Evolutionary conservation across 2,888 invertebrate species (phyloP), one percentile per base, ranked within the genome.

Genomic region (Malthinus seriepunctatus): DNA sequence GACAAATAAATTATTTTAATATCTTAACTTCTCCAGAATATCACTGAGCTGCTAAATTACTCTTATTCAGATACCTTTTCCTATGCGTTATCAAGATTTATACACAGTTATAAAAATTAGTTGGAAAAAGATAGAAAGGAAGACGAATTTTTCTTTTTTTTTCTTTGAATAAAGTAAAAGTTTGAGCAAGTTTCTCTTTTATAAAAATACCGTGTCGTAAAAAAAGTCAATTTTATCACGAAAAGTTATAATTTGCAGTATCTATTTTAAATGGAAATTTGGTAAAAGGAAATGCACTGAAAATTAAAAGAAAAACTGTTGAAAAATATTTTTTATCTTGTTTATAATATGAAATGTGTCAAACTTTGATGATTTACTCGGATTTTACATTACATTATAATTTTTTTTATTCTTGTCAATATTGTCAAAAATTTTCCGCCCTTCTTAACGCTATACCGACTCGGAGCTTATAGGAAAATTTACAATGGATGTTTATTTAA

Each of bases 1-100:
- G 62, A 59, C 62, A 53, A 38, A 62, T 62, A 62, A 62, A 62
- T 56, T 59, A 62, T 62, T 62, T 62, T 62, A 60, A 62, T 62
- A 56, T 62, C 59, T 56, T 53, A 62, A 60, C 55, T 62, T 62
- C 50, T 50, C 49, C 49, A 45, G 45, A 59, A 50, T 53, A 53
- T 50, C 56, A 51, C 47, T 53, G 53, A 62, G 44, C 53, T 47
- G 56, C 49, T 59, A 56, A 62, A 60, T 62, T 62, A 56, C 44
- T 14, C 35, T 11, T 12, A 23, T 56, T 50, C 37, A 5, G 23
- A 8, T 14, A 31, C 32, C 32, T 10, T 39, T 50, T 44, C 11
- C 50, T 48, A n/a, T 42, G 35, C 48, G 38, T 54, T 23, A 23
- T 6, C 31, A 10, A 5, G 10, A 9, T 11, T 45, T 14, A 5